Evolutionary conservation across 1,140 invertebrate species (phyloP), one percentile per base, ranked within the genome.

Genomic region (Solen grandis): DNA sequence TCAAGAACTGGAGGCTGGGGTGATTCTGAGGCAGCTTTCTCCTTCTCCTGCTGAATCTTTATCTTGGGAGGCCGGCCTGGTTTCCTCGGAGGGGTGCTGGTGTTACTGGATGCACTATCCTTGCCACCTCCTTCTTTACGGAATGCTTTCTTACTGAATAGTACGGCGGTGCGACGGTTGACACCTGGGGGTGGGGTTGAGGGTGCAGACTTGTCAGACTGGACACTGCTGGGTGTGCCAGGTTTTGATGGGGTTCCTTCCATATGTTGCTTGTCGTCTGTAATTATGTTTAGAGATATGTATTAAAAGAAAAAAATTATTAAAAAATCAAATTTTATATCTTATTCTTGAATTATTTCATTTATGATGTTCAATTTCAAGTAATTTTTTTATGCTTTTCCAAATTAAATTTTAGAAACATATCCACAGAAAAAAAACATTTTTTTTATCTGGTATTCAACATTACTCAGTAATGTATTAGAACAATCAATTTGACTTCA

Each of bases 141-240:
- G 62, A 74, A 70, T n/a, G 94, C 94, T 91, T 97, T 97, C 52
- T 96, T 94, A 2, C 96, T 96, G 83, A 97, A 95, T 5, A 97
- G 89, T 46, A 97, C 96, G n/a, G 96, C 95, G 25, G 96, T 97
- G 87, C 96, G 93, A 59, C 96, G 93, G 91, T 97, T 97, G 0
- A 97, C 96, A 41, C 96, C 94, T 87, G 73, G 87, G 74, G 88
- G 78, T 57, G 84, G 87, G 2, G 85, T 79, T 22, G 76, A 69
- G 59, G 83, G 38, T 27, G 75, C 76, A 55, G 76, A 79, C 31
- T 54, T 83, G 38, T 80, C 66, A 31, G 70, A 27, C 10, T 36
- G 29, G 27, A 73, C 52, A 59, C 70, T 80, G n/a, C 54, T 50
- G 70, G 78, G 31, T n/a, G 41, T 74, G n/a, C 54, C 52, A 33